Evolutionary conservation across 2,888 invertebrate genomes (phyloP), one percentile per base, ranked within the genome.

Genomic region (Dicycla oo): DNA sequence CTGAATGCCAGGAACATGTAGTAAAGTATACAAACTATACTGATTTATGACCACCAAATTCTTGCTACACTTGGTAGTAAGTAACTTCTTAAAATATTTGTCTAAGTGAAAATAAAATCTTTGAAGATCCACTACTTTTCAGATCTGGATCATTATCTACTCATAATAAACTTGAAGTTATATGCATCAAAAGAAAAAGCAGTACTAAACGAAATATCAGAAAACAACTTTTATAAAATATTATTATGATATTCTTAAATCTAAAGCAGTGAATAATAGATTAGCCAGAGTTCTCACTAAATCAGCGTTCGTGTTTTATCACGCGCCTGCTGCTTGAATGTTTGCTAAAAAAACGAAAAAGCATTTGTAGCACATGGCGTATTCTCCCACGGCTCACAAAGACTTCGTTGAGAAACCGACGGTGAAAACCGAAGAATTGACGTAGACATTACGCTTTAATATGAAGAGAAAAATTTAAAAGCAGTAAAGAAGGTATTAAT

Each of bases 361-460:
- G 77, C 71, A 73, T 82, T 82, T 79, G 78, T 72, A 68, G 60
- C 84, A 85, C 73, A 87, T 86, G 86, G 73, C 70, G 72, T 68
- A 54, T 62, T 75, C 83, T 90, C 89, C 87, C 90, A 89, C 89
- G 88, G 69, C 71, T 64, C 57, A 86, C 88, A 90, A 88, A 83
- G 84, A 79, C 64, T 73, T 69, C 82, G 84, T 84, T 89, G 86
- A 84, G 86, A 87, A 88, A 86, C 78, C 60, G 67, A 53, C 69
- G 78, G 69, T 80, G 69, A 78, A 85, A 85, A 80, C 75, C 56
- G 65, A 78, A 77, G 79, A 87, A 85, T 78, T 77, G 76, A 83
- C 54, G 58, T 61, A 63, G 66, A 80, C 43, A 40, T 62, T 62
- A 69, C 38, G 56, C 11, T n/a, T 62, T 58, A 60, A 64, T 73